Evolutionary conservation across 1,140 invertebrate genomes (phyloP).

Genomic region (Saxidomus purpurata): DNA sequence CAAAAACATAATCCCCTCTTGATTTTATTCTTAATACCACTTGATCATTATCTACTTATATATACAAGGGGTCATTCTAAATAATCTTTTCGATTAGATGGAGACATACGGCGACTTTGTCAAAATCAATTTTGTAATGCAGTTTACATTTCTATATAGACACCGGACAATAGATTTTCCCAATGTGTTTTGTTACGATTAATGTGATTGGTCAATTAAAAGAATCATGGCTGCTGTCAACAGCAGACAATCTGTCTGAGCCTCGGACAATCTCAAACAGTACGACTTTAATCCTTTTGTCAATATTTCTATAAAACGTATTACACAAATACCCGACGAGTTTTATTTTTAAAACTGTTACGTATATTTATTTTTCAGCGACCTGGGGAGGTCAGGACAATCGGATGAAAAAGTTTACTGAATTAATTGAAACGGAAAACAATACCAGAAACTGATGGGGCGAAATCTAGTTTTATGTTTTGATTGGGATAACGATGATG

Average conservation of each 20-base stretch:
- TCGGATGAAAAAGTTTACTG: no score
- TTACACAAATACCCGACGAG: background rate
- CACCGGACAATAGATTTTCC: conserved; percentile 16
- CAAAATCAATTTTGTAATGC: background rate
- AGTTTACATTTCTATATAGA: conserved; percentile 15
- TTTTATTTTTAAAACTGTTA: background rate
- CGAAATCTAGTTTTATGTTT: no score
- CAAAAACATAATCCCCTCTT: conserved; percentile 48
- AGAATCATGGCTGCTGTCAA: background rate
- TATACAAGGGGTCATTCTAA: conserved; percentile 24
- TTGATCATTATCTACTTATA: conserved; percentile 55
- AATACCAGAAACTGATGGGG: no score
- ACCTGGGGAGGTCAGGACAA: background rate
- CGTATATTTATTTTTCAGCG: background rate
- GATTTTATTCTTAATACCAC: conserved; percentile 11
- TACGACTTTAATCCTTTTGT: conserved; percentile 15
- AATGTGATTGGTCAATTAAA: conserved; percentile 29
- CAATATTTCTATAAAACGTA: conserved; percentile 19
- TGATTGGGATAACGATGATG: no score
- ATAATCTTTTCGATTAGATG: background rate
- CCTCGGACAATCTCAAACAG: background rate
- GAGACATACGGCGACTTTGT: conserved; percentile 13
- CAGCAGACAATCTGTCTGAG: conserved; percentile 23
- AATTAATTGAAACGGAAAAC: no score
- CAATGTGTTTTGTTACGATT: background rate